These are phyloP conservation scores for Hirtodrosophila duncani DNA, from an alignment of 2,888 invertebrate genomes.

Conservation along the genomic window DNA sequence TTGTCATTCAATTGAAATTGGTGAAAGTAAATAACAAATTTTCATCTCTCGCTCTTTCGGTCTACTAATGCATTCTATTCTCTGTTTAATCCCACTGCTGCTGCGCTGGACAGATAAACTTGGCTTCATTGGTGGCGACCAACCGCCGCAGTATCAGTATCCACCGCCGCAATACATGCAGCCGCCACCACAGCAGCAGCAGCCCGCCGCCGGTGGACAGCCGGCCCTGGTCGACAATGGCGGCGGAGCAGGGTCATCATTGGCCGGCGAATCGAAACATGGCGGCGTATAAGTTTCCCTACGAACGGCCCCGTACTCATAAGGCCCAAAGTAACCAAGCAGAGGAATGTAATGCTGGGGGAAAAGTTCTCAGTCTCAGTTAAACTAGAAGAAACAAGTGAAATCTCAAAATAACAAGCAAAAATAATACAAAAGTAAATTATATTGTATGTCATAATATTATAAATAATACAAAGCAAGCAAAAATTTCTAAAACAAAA, in stretches of 20 bases:
- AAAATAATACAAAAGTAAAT: slow-evolving; percentile 28
- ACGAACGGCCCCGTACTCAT: slow-evolving; percentile 18
- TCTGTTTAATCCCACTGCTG: background rate
- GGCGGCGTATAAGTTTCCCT: slow-evolving; percentile 64
- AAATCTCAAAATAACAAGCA: slow-evolving; percentile 38
- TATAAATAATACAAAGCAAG: slow-evolving; percentile 19
- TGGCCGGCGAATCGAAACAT: slow-evolving; percentile 28
- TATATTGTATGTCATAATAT: too few relatives aligned
- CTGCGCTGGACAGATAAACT: slow-evolving; percentile 76
- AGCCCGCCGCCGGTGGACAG: slow-evolving; percentile 80
- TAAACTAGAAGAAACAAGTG: slow-evolving; percentile 43
- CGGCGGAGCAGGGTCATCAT: slow-evolving; percentile 34
- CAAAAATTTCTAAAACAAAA: slow-evolving; percentile 46
- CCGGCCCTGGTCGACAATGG: slow-evolving; percentile 71
- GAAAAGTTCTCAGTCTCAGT: slow-evolving; percentile 53
- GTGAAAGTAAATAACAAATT: background rate
- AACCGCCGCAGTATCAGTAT: slow-evolving; percentile 76
- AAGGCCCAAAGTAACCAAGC: slow-evolving; percentile 6
- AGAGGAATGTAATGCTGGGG: slow-evolving; percentile 6
- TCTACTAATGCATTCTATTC: background rate
- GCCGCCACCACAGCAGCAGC: slow-evolving; percentile 80
- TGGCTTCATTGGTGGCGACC: slow-evolving; percentile 77
- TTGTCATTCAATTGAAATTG: slow-evolving; percentile 33
- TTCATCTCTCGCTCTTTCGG: background rate
- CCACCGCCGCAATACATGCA: slow-evolving; percentile 79